Percentiles rank a stretch among this genome's conserved stretches.
Evolutionary conservation across 2,888 invertebrate genomes (phyloP).

Genomic region (Dendrolimus houi): DNA sequence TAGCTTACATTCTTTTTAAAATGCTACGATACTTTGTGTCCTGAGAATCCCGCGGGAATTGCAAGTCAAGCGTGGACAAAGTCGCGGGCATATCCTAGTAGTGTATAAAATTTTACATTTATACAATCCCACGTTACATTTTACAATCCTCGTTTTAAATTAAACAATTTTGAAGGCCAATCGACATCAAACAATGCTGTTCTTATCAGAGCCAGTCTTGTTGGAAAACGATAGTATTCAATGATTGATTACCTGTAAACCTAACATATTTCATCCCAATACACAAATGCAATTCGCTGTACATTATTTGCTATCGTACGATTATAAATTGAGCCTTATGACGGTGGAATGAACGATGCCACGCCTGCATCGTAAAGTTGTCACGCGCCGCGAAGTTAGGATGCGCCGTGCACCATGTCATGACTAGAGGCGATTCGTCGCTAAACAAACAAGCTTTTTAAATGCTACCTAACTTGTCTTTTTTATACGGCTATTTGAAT

Average conservation of each 20-base stretch:
- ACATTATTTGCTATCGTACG: conserved; percentile 1
- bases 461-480: conserved; percentile 76
- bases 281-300: conserved; percentile 27
- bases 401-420: conserved; percentile 62
- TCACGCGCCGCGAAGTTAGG: conserved; percentile 28
- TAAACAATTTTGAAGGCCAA: no score
- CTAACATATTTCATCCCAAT: conserved; percentile 34
- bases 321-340: conserved; percentile 21
- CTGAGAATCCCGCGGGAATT: no score
- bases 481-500: conserved; percentile 76
- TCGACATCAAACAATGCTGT: no score
- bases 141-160: no score
- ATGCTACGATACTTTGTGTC: no score
- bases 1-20: no score
- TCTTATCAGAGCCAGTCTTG: background rate
- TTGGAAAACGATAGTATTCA: conserved; percentile 8
- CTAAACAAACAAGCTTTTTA: conserved; percentile 75
- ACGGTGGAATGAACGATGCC: conserved; percentile 16
- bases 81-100: no score
- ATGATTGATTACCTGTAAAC: conserved; percentile 24
- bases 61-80: no score
- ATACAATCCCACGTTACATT: no score
- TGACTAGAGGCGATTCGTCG: conserved; percentile 72
- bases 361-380: conserved; percentile 26
- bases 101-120: no score